Conservation (phyloP, 2,888 invertebrate species). For the Campoplex nolae region DNA sequence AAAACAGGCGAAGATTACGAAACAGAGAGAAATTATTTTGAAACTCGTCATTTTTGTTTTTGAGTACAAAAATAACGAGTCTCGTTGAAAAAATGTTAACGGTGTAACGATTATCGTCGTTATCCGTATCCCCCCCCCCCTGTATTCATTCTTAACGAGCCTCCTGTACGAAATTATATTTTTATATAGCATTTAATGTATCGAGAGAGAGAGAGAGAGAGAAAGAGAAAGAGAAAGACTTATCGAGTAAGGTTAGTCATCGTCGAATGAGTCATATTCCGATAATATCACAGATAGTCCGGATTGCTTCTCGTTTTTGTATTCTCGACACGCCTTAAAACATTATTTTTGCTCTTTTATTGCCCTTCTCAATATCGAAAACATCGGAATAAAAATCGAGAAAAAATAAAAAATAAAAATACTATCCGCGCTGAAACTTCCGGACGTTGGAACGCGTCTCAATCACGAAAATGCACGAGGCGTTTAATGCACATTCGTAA, state of each 20-base stretch:
- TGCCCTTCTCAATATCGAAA: not conserved
- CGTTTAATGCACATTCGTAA: not conserved
- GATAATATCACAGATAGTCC: slow-evolving; percentile 53
- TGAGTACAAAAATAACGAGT: not conserved
- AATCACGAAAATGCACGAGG: not conserved
- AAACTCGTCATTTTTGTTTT: slow-evolving; percentile 5
- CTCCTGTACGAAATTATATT: slow-evolving; percentile 16
- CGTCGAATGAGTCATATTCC: slow-evolving; percentile 54
- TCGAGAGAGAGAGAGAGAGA: slow-evolving; percentile 1
- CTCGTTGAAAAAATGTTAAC: slow-evolving; percentile 19
- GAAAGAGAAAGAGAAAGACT: not conserved
- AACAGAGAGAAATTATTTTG: not conserved
- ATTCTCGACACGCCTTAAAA: slow-evolving; percentile 39
- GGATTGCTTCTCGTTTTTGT: slow-evolving; percentile 31
- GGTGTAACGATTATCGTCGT: slow-evolving; percentile 36
- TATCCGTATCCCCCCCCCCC: not conserved
- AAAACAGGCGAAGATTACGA: not conserved
- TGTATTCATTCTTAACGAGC: slow-evolving; percentile 25
- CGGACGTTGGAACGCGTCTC: not conserved
- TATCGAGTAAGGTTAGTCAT: slow-evolving; percentile 59
- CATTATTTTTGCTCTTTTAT: slow-evolving; percentile 43
- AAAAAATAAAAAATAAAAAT: not conserved
- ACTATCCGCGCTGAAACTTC: not conserved
- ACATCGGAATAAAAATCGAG: slow-evolving; percentile 5
- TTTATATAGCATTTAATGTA: slow-evolving; percentile 5